Base-by-base conservation (phyloP, 2,888 invertebrate species). In the Tanytarsus gracilentus region DNA sequence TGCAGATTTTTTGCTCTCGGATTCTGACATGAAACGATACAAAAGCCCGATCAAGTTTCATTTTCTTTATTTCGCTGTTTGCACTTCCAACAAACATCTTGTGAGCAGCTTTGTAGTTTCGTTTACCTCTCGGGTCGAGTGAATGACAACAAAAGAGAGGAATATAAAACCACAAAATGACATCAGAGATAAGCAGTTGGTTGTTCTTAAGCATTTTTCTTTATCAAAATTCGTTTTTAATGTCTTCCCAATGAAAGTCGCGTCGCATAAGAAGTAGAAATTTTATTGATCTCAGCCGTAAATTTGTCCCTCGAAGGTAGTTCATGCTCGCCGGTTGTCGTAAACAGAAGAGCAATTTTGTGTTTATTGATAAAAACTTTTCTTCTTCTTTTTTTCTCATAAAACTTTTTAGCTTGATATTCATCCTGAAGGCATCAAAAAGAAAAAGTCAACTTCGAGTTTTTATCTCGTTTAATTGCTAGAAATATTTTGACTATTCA, bases 231-330 rank as follows among this genome's bases (percentile, higher is more conserved):
- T 36, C 36, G n/a, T 36, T 7, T 14, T 36, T 16, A 36, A 36
- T 36, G 36, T 6, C n/a, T 36, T 36, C 16, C 16, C n/a, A 14
- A 18, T 18, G 40, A 14, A 36, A 36, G 14, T 14, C n/a, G n/a
- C n/a, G n/a, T n/a, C n/a, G n/a, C 9, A 36, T 7, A 36, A 36
- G 3, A 16, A 36, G 14, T n/a, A 36, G 16, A 21, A 40, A 40
- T 52, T 52, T 48, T 25, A 52, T 52, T 52, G 52, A 52, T 52
- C 52, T 52, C 18, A n/a, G 52, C 52, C 33, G 33, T 52, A 21
- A 52, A 52, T 52, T 52, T 52, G 52, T 52, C 52, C 52, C 52
- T 52, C 26, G 52, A 9, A 52, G 52, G 52, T 52, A 21, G n/a
- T n/a, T n/a, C n/a, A n/a, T n/a, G n/a, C n/a, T n/a, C n/a, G n/a